These are phyloP conservation scores for Ganaspis sp. DNA, from an alignment of 1,140 invertebrate genomes.

Conservation along the genomic window DNA sequence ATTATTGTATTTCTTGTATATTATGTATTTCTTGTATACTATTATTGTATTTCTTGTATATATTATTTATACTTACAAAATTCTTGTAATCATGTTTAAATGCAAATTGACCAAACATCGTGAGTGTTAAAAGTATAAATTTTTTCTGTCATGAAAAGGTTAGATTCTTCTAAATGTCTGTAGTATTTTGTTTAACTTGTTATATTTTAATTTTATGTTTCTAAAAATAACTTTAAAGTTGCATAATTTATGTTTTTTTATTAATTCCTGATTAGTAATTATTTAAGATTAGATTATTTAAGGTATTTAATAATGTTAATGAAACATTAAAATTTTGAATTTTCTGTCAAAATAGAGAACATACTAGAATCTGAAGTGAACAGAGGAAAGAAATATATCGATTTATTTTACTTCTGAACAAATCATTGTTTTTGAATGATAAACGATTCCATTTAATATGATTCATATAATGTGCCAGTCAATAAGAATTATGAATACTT, in stretches of 20 bases:
- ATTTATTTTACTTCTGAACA: no score
- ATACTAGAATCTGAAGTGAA: background rate
- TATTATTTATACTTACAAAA: background rate
- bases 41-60: no score
- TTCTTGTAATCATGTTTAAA: background rate
- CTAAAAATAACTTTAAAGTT: background rate
- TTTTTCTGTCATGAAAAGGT: background rate
- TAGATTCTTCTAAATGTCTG: background rate
- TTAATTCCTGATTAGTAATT: no score
- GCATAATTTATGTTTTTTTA: background rate
- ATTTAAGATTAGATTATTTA: no score
- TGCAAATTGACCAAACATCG: background rate
- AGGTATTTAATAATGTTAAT: no score
- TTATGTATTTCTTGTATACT: no score
- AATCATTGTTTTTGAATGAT: no score
- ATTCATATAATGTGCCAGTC: no score
- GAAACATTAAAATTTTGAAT: background rate
- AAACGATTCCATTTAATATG: no score
- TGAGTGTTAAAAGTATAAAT: background rate
- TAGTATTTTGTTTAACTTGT: background rate
- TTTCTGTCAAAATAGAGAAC: background rate
- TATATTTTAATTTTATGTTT: background rate
- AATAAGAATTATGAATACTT: no score
- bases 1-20: no score
- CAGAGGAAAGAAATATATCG: background rate